Base-by-base conservation (phyloP, 2,888 invertebrate species). In the Drosophila birchii region DNA sequence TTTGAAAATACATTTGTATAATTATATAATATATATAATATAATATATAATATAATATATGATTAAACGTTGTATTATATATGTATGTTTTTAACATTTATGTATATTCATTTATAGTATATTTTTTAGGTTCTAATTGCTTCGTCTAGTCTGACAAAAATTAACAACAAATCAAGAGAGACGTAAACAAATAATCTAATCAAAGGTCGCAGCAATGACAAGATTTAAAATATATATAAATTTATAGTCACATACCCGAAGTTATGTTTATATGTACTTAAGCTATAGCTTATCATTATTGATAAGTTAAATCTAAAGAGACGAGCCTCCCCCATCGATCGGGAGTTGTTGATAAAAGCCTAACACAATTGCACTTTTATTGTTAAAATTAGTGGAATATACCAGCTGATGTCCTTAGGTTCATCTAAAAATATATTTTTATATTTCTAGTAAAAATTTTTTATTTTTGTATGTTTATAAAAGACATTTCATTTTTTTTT, bases 151-250 rank as follows among this genome's bases (percentile, higher is more conserved):
- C 51, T 5, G 20, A 34, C 2, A 0, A 51, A 51, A 51, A 34
- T 51, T 20, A 51, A 20, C 20, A 51, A 51, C 51, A 51, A 20
- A 51, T 20, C 32, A 14, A 34, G 5, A 34, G 51, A 51, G 51
- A 34, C 16, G 34, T 16, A 34, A 34, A 34, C 5, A 16, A 18
- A 34, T 20, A 51, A 51, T 51, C 51, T 51, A 20, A 51, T 51
- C 51, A 20, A 51, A 51, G 51, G 51, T 51, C 51, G 16, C 9
- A 34, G 34, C 51, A 51, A 51, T 51, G 51, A 51, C 51, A 51
- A 51, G 34, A 29, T 29, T 29, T 34, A 7, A 51, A 47, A 20
- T 51, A 16, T 34, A 20, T 16, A 9, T 20, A 20, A 0, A 14
- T 34, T 12, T 20, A 18, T 32, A 47, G 29, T 7, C 7, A 32